Conservation (phyloP, 2,888 invertebrate species). For the Falcaria lacertinaria region DNA sequence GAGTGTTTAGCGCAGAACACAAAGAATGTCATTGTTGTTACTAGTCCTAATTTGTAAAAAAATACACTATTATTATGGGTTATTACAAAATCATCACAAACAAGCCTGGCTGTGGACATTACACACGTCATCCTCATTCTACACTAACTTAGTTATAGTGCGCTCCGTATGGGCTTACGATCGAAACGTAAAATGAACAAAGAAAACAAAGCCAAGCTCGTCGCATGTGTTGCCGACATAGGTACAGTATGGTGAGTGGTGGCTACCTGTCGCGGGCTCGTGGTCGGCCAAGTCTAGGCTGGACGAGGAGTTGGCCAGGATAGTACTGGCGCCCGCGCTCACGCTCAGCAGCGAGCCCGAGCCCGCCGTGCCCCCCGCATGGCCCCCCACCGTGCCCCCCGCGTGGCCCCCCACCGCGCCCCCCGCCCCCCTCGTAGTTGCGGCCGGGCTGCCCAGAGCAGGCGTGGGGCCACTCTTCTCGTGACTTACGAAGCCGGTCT, state of each 20-base stretch:
- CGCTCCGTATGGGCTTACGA: too few species aligned
- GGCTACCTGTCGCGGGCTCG: constrained; percentile 11
- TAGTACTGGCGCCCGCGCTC: constrained; percentile 79
- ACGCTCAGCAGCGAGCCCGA: constrained; percentile 76
- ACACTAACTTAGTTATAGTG: too few species aligned
- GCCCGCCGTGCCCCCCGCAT: constrained; percentile 14
- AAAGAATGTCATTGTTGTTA: too few species aligned
- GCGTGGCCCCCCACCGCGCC: constrained; percentile 10
- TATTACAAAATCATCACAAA: too few species aligned
- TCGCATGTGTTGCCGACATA: constrained; percentile 7
- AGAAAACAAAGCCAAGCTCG: too few species aligned
- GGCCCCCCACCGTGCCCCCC: constrained; percentile 11
- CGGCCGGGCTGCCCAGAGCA: constrained; percentile 9
- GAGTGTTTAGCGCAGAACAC: too few species aligned
- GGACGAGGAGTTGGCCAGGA: constrained; percentile 76
- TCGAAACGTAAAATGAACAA: too few species aligned
- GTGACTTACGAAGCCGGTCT: constrained; percentile 29
- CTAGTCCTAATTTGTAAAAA: too few species aligned
- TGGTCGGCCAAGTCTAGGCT: constrained; percentile 50
- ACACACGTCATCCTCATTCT: too few species aligned
- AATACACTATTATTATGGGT: too few species aligned
- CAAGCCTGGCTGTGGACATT: too few species aligned
- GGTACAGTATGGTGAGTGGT: not conserved
- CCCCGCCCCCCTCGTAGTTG: constrained; percentile 5
- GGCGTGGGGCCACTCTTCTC: constrained; percentile 28